phyloP scores from a whole-genome alignment of 2,797 vertebrate species.

The Cossypha heuglini region DNA sequence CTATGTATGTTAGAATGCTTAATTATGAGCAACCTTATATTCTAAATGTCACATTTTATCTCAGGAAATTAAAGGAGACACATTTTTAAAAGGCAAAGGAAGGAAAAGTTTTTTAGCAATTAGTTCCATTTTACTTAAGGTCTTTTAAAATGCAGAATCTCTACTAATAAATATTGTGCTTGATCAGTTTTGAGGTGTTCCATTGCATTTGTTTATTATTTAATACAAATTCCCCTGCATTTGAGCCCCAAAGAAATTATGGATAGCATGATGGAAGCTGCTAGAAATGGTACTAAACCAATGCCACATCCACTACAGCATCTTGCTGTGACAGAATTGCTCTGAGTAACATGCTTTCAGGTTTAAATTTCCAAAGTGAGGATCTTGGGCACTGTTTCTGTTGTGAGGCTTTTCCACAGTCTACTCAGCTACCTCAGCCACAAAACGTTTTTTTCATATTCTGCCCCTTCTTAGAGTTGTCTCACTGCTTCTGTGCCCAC shows the following conservation, averaged over 20 bases:
- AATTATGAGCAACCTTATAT: constrained; percentile 55
- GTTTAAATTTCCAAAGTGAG: not conserved
- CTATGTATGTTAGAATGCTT: constrained; percentile 40
- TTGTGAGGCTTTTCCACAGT: not conserved
- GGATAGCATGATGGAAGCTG: not conserved
- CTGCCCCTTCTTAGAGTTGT: not conserved
- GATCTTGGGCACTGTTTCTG: not conserved
- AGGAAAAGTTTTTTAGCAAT: constrained; percentile 50
- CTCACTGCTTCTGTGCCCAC: not conserved
- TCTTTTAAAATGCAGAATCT: constrained; percentile 17
- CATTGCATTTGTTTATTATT: constrained; percentile 25
- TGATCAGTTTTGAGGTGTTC: constrained; percentile 40
- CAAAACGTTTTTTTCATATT: not conserved
- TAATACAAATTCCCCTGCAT: not conserved
- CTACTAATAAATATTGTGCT: constrained; percentile 39
- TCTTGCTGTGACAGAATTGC: not conserved
- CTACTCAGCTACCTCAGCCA: not conserved
- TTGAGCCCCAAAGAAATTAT: not conserved
- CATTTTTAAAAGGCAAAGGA: not conserved
- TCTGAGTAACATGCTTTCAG: not conserved
- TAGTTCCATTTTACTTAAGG: constrained; percentile 5
- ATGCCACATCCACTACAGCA: not conserved
- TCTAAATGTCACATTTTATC: not conserved
- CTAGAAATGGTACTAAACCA: not conserved
- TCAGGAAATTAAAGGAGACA: constrained; percentile 65